A percentile compares a stretch with the other conserved stretches of the same genome.
Conservation (phyloP, 2,888 invertebrate genomes). For the Diloba caeruleocephala region DNA sequence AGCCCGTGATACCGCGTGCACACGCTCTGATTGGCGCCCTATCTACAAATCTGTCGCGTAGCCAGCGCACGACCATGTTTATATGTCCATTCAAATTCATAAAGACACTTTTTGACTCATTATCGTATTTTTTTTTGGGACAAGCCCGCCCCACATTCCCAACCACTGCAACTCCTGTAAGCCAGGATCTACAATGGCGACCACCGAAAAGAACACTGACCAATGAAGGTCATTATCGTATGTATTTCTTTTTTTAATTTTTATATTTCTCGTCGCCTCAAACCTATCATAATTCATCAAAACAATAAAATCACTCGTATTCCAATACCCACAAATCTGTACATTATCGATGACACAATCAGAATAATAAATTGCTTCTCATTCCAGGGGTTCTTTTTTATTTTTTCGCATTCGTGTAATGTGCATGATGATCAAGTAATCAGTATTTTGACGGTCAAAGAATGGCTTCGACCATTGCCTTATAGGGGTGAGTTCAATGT, state of each 20-base stretch:
- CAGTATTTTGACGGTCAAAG: slow-evolving; percentile 47
- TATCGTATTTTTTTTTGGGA: too few species aligned
- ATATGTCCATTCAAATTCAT: slow-evolving; percentile 24
- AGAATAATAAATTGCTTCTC: slow-evolving; percentile 57
- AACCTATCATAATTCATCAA: slow-evolving; percentile 29
- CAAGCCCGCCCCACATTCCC: too few species aligned
- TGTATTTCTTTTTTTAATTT: too few species aligned
- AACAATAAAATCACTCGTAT: slow-evolving; percentile 44
- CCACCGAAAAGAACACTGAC: too few species aligned
- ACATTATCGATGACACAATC: slow-evolving; percentile 65
- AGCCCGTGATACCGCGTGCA: slow-evolving; percentile 82
- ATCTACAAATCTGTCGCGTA: slow-evolving; percentile 84
- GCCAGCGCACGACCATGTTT: slow-evolving; percentile 42
- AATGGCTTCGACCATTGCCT: slow-evolving; percentile 41
- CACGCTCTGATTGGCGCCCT: slow-evolving; percentile 87
- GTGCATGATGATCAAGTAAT: slow-evolving; percentile 47
- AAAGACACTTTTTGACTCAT: slow-evolving; percentile 20
- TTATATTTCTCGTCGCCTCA: too few species aligned
- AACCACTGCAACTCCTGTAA: too few species aligned
- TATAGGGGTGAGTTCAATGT: slow-evolving; percentile 42
- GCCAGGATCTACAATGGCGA: too few species aligned
- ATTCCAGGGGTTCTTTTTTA: slow-evolving; percentile 54
- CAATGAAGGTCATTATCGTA: too few species aligned
- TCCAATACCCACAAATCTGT: slow-evolving; percentile 50
- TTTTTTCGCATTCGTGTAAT: slow-evolving; percentile 40